Evolutionary conservation across 2,113 vertebrate species (phyloP).

Genomic region (Bothrops jararaca): DNA sequence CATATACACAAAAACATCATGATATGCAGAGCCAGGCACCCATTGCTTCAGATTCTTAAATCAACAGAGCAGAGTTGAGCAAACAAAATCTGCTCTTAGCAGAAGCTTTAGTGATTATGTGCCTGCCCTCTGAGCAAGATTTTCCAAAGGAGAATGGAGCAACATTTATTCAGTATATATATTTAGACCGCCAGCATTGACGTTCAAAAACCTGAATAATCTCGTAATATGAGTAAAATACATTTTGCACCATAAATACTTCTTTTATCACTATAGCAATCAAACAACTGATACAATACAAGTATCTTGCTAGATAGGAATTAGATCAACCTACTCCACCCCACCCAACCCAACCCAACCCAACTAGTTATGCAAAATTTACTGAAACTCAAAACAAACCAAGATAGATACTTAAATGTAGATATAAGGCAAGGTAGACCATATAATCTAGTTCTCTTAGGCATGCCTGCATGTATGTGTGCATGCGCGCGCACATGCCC

Average conservation of each 20-base stretch:
- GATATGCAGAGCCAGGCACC: not conserved
- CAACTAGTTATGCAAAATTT: not conserved
- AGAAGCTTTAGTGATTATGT: not conserved
- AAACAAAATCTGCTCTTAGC: not conserved
- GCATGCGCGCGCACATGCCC: not conserved
- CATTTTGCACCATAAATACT: not conserved
- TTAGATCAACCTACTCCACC: not conserved
- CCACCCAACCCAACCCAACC: not conserved
- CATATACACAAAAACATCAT: not conserved
- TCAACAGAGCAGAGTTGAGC: not conserved
- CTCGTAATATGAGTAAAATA: not conserved
- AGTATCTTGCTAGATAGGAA: not conserved
- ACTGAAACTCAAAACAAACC: not conserved
- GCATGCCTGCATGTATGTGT: not conserved
- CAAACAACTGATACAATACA: not conserved
- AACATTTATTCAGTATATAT: not conserved
- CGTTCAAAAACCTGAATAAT: not conserved
- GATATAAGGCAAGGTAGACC: not conserved
- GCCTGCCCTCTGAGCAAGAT: not conserved
- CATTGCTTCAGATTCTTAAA: not conserved
- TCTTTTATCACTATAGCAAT: conserved; percentile 1
- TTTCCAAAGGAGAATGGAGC: not conserved
- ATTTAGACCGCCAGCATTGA: not conserved
- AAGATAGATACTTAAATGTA: not conserved
- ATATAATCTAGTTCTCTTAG: not conserved